Percentiles rank a stretch among this genome's conserved stretches.
These are phyloP conservation scores for Cyphomyrus plagiostoma DNA, from an alignment of 2,113 vertebrate species.

Conservation along the genomic window DNA sequence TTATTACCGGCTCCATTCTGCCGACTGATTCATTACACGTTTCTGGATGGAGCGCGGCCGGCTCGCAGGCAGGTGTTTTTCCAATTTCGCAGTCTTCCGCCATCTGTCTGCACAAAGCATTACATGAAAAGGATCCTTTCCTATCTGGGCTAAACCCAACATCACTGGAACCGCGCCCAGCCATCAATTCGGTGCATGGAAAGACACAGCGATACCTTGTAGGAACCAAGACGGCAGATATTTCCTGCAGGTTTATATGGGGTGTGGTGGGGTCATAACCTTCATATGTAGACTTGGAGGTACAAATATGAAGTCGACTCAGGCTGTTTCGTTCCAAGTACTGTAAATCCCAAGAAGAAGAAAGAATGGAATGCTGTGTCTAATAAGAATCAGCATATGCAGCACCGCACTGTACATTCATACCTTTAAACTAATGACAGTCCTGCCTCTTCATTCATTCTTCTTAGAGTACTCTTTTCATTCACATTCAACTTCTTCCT, in stretches of 20 bases:
- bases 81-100: neutral
- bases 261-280: neutral
- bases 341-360: neutral
- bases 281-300: neutral
- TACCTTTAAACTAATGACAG: neutral
- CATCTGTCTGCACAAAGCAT: neutral
- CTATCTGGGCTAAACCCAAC: neutral
- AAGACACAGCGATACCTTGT: neutral
- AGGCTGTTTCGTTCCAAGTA: neutral
- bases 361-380: neutral
- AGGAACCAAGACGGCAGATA: neutral
- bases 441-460: neutral
- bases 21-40: slow-evolving; percentile 9
- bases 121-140: slow-evolving; percentile 10
- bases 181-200: neutral
- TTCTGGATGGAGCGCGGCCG: slow-evolving; percentile 4
- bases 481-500: neutral
- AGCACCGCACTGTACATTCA: neutral
- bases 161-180: neutral
- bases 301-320: neutral
- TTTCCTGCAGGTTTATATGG: neutral
- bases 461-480: neutral
- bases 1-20: neutral
- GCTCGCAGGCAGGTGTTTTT: slow-evolving; percentile 9
- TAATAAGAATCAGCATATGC: neutral